Conservation (phyloP, 2,888 invertebrate species). For the Panzeria rudis region DNA sequence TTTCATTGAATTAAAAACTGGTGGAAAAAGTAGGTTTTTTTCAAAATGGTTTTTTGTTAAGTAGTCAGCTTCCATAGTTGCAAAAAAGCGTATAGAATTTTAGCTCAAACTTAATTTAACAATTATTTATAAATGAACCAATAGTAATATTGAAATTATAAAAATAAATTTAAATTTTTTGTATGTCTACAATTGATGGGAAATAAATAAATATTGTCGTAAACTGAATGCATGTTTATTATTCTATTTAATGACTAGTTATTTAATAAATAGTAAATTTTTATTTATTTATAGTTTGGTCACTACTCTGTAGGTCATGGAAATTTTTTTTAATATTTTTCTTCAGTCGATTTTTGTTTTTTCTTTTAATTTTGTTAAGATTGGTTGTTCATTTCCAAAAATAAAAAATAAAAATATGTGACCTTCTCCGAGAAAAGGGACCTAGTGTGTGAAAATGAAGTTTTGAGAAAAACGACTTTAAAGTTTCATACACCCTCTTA, state of each 20-base stretch:
- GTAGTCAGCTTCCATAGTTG: neutral
- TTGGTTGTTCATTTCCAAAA: neutral
- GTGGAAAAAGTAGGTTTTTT: constrained; percentile 3
- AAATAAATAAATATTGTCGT: neutral
- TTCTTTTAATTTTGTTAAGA: neutral
- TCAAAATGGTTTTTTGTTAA: neutral
- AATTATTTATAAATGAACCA: neutral
- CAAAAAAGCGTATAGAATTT: neutral
- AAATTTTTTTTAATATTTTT: too few relatives aligned
- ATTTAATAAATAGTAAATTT: neutral
- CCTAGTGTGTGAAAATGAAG: too few relatives aligned
- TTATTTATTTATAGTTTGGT: neutral
- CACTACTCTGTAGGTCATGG: neutral
- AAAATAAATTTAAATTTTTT: neutral
- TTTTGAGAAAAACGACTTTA: too few relatives aligned
- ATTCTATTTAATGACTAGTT: constrained; percentile 1
- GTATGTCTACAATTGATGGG: neutral
- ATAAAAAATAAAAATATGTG: too few relatives aligned
- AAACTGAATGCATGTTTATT: constrained; percentile 4
- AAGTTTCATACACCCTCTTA: too few relatives aligned
- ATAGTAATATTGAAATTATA: neutral
- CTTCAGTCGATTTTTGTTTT: neutral
- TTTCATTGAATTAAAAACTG: constrained; percentile 42
- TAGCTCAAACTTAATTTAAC: neutral
- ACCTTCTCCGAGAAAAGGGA: too few relatives aligned